Evolutionary conservation across 2,888 invertebrate genomes (phyloP).

Genomic region (Diplazon laetatorius): DNA sequence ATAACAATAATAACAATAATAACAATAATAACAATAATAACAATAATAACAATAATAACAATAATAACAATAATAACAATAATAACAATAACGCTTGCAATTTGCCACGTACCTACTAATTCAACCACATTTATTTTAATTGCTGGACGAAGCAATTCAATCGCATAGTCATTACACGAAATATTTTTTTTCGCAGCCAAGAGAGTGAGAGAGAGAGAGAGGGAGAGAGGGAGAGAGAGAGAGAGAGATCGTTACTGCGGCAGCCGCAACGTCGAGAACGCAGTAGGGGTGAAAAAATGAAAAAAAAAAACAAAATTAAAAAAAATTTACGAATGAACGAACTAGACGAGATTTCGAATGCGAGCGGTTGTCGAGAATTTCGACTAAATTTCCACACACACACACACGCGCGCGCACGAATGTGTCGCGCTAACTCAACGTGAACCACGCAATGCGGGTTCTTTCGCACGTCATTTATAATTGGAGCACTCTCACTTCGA

Average conservation of each 20-base stretch:
- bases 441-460: neutral
- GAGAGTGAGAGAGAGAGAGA: too few species aligned
- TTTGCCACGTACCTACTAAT: constrained; percentile 67
- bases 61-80: neutral
- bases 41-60: too few species aligned
- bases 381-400: constrained; percentile 2
- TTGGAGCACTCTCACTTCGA: constrained; percentile 52
- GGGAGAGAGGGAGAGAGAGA: too few species aligned
- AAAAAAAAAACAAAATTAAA: too few species aligned
- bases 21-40: too few species aligned
- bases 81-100: constrained; percentile 9
- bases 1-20: too few species aligned
- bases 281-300: constrained; percentile 30
- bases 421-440: neutral
- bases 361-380: constrained; percentile 9
- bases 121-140: constrained; percentile 71
- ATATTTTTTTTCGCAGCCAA: constrained; percentile 42
- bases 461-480: constrained; percentile 50
- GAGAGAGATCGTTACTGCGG: neutral
- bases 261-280: constrained; percentile 15
- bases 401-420: neutral
- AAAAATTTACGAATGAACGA: constrained; percentile 45
- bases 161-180: constrained; percentile 57
- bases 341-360: constrained; percentile 25
- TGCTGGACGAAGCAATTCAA: constrained; percentile 66